Evolutionary conservation across 2,888 invertebrate species (phyloP).

Genomic region (Trisateles emortualis): DNA sequence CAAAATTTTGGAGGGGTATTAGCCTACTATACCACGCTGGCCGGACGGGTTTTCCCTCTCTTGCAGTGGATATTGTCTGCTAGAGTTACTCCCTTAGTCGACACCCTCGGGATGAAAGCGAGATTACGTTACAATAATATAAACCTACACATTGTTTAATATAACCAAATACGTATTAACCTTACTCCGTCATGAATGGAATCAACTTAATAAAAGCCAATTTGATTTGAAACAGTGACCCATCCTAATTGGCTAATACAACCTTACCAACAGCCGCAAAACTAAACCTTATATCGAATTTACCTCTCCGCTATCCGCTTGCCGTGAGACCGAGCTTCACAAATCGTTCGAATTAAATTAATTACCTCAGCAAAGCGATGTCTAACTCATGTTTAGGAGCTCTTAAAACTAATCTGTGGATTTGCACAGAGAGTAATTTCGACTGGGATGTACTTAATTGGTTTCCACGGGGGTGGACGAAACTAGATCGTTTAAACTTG

Average conservation of each 20-base stretch:
- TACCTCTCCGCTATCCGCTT: slow-evolving; percentile 16
- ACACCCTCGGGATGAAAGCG: no score
- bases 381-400: slow-evolving; percentile 58
- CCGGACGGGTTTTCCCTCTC: no score
- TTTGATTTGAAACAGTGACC: neutral
- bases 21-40: no score
- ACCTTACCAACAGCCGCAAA: slow-evolving; percentile 6
- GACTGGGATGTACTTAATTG: slow-evolving; percentile 43
- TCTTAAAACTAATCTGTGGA: slow-evolving; percentile 57
- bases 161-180: neutral
- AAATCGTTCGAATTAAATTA: slow-evolving; percentile 58
- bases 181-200: neutral
- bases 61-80: no score
- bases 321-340: slow-evolving; percentile 25
- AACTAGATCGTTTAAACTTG: slow-evolving; percentile 37
- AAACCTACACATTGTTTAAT: no score
- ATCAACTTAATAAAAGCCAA: neutral
- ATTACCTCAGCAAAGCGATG: slow-evolving; percentile 55
- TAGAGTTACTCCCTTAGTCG: no score
- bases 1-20: no score
- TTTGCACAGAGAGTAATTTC: slow-evolving; percentile 51
- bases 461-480: slow-evolving; percentile 26
- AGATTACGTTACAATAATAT: no score
- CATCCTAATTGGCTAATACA: slow-evolving; percentile 2
- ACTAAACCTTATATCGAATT: neutral